A percentile compares a stretch with the other conserved stretches of the same genome.
Conservation (phyloP, 1,140 invertebrate genomes). For the Vanessa atalanta region DNA sequence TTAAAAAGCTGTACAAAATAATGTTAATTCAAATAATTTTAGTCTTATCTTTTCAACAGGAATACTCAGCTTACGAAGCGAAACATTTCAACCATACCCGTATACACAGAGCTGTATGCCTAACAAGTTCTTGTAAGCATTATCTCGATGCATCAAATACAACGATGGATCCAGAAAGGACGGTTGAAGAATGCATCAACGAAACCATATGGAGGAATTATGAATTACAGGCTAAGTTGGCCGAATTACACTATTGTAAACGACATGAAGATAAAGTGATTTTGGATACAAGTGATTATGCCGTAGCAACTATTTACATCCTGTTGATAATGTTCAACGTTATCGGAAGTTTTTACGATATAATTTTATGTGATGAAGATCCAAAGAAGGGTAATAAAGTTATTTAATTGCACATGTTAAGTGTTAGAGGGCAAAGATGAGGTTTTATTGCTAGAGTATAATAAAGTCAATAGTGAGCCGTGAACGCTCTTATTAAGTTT, state of each 20-base stretch:
- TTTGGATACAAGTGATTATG: constrained; percentile 41
- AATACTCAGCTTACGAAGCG: constrained; percentile 65
- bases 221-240: constrained; percentile 41
- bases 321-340: constrained; percentile 41
- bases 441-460: neutral
- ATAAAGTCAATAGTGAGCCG: neutral
- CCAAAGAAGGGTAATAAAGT: constrained; percentile 51
- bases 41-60: constrained; percentile 46
- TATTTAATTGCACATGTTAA: neutral
- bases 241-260: constrained; percentile 44
- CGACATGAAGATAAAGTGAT: constrained; percentile 33
- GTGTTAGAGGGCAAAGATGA: constrained; percentile 3
- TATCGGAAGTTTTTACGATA: constrained; percentile 52
- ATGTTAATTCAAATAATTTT: neutral
- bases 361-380: constrained; percentile 40
- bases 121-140: constrained; percentile 56
- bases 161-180: constrained; percentile 33
- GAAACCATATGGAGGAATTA: constrained; percentile 45
- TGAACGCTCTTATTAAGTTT: neutral
- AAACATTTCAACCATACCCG: constrained; percentile 80
- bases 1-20: too few relatives aligned
- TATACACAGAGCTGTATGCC: constrained; percentile 78
- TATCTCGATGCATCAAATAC: constrained; percentile 37
- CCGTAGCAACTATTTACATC: constrained; percentile 41
- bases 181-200: constrained; percentile 47